Evolutionary conservation across 2,797 vertebrate species (phyloP).

Genomic region (Cirrhinus mrigala): DNA sequence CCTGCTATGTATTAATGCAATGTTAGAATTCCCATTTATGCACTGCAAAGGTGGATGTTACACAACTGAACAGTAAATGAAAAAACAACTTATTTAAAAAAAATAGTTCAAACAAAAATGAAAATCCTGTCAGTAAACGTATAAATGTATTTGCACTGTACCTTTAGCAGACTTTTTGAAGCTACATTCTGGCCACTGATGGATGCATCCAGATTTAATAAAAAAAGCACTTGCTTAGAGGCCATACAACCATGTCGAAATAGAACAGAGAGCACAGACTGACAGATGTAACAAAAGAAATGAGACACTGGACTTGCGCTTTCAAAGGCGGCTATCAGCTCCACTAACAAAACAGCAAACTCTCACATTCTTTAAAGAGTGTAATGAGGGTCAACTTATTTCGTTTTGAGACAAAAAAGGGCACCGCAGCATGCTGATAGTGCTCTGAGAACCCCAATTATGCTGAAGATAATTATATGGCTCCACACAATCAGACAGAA

Average conservation of each 20-base stretch:
- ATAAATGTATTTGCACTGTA: not conserved
- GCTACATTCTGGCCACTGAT: not conserved
- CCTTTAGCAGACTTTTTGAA: not conserved
- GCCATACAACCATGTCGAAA: not conserved
- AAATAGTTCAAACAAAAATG: not conserved
- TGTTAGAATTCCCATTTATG: constrained; percentile 44
- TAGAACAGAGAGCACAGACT: constrained; percentile 45
- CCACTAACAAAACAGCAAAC: constrained; percentile 19
- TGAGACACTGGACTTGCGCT: not conserved
- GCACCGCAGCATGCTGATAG: not conserved
- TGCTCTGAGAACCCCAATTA: constrained; percentile 43
- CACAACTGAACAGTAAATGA: not conserved
- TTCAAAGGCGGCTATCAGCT: constrained; percentile 23
- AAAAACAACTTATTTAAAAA: not conserved
- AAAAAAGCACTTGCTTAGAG: constrained; percentile 15
- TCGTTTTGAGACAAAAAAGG: constrained; percentile 46
- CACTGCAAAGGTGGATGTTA: not conserved
- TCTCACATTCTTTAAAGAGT: constrained; percentile 8
- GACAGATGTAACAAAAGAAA: constrained; percentile 58
- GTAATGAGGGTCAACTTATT: constrained; percentile 34
- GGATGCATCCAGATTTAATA: not conserved
- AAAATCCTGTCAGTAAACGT: not conserved
- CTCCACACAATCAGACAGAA: constrained; percentile 35
- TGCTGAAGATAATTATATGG: constrained; percentile 51
- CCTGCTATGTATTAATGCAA: constrained; percentile 26